Base-by-base conservation (phyloP, 2,797 vertebrate genomes). In the Oreonectes daqikongensis region DNA sequence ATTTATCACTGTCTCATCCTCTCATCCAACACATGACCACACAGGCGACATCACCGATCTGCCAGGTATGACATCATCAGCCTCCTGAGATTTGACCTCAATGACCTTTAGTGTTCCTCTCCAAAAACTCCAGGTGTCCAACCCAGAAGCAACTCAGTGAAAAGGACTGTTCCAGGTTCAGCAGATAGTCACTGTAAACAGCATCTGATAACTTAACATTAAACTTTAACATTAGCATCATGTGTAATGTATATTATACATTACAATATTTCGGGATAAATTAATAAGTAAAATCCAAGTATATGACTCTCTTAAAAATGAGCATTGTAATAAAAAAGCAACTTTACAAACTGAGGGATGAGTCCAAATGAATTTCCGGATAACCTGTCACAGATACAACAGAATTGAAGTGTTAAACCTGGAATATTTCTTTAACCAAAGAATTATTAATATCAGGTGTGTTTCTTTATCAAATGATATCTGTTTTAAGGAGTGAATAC, bases 21-120 rank as follows among this genome's bases (percentile, higher is more conserved):
- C 75, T 81, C 80, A 85, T 66, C 90, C 93, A 91, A 91, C 90
- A 93, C 91, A 88, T 88, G 85, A 40, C 82, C 85, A 60, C 85
- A 89, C 94, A 98, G 97, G 95, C 90, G 95, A 96, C 88, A 85
- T 90, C 88, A 85, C 88, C 81, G 96, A 97, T 84, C 90, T 92
- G 83, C 89, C 96, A 96, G 97, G 97, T 96, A 95, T 48, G 61
- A 65, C 72, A 48, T 38, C 70, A 72, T 0, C 12, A 44, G 18
- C 24, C 38, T 69, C 20, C 50, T 28, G 69, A 22, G 9, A 12
- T 17, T 72, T 72, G 28, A 46, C 20, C 69, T 20, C 38, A 30
- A 30, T 71, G 24, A 71, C 40, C 69, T 35, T 60, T 32, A 48
- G n/a, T 72, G 57, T 28, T 72, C 14, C 6, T 46, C 18, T 22